Conservation (phyloP, 2,797 vertebrate species). For the Silurus aristotelis region DNA sequence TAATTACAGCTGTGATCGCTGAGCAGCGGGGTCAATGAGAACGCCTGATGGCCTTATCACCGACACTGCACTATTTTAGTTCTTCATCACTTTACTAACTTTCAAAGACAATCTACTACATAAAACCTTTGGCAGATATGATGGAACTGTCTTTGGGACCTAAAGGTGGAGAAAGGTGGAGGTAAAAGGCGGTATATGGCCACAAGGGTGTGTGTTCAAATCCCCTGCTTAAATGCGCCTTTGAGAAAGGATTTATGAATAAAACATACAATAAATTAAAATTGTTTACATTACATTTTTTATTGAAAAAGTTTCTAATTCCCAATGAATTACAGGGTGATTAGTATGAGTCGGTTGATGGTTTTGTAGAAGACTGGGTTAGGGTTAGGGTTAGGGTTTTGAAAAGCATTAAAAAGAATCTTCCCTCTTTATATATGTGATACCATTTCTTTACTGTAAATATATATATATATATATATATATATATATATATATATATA, state of each 20-base stretch:
- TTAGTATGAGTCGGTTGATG: neutral
- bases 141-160: no score
- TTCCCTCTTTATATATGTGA: no score
- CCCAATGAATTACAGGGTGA: neutral
- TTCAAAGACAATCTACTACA: neutral
- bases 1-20: constrained; percentile 65
- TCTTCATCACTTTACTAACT: neutral
- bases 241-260: no score
- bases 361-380: neutral
- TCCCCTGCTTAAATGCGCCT: neutral
- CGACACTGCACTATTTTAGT: neutral
- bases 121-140: neutral
- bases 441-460: no score
- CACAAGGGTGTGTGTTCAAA: neutral
- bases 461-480: no score
- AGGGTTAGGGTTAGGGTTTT: no score
- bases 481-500: no score
- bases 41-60: constrained; percentile 54
- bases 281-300: neutral
- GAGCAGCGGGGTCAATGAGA: constrained; percentile 61
- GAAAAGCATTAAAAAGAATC: no score
- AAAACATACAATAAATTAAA: neutral
- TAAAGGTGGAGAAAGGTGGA: neutral
- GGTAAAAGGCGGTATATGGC: neutral
- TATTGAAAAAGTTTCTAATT: neutral